Evolutionary conservation across 2,113 vertebrate genomes (phyloP), one percentile per base, ranked within the genome.

Genomic region (Nerophis lumbriciformis): DNA sequence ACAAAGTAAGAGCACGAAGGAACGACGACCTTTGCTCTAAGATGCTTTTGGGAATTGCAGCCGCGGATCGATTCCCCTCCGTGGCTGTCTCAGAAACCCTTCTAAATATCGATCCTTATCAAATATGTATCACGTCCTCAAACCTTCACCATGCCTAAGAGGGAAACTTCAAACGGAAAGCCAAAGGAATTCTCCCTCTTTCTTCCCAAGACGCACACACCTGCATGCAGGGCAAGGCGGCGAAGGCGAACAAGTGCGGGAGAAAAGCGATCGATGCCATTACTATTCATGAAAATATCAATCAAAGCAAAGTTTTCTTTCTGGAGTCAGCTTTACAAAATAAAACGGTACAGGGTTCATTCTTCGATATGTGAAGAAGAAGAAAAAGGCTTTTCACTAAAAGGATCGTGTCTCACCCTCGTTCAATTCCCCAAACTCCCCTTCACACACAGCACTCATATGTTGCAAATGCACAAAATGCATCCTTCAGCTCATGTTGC

Each of bases 401-500:
- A 80, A 85, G 74, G 76, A 48, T 81, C 77, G 75, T 53, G 73
- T 78, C 78, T 81, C 14, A 44, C 64, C 72, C 65, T 80, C 66
- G 58, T 74, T 59, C 76, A 80, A 85, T 83, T 89, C 83, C 84
- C 82, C 73, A 81, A 80, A 83, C 81, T 77, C 82, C 73, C 65
- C 65, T 76, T 73, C 77, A 80, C 67, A 80, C 67, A 69, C 69
- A 79, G 79, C 82, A 78, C 84, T 83, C 82, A 66, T 65, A 84
- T 83, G 86, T 85, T 88, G 82, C 83, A 89, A 85, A 88, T 81
- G 73, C 85, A 84, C 56, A 88, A 90, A 85, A 88, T 88, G 68
- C 77, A 87, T 77, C 71, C 75, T 90, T 93, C 90, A 88, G 77
- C 82, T 83, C 77, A 78, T 76, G 70, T 87, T 88, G 86, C 92